Base-by-base conservation (phyloP, 2,888 invertebrate species). In the Danaus chrysippus region DNA sequence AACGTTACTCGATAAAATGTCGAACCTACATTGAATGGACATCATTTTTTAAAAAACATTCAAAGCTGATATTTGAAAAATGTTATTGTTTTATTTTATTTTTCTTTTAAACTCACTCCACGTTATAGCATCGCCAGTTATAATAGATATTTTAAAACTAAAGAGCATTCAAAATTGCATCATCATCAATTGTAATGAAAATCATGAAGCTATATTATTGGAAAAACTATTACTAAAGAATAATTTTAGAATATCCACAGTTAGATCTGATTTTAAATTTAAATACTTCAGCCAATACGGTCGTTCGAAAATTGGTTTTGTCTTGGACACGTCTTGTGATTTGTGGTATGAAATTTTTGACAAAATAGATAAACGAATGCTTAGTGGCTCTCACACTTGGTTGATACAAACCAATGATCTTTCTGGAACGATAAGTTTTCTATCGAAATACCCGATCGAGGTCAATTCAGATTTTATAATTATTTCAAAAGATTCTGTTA, bases 381-480 rank as follows among this genome's bases (percentile, higher is more conserved):
- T 66, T 59, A 79, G 77, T 68, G 79, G 73, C 63, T 79, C 78
- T 1, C 82, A 81, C 62, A 74, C 77, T 1, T 92, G 91, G 89
- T 66, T 92, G 2, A 70, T 91, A 23, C 66, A 81, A 1, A 77
- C 86, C 1, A 71, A 79, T 49, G 63, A 81, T 64, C 23, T 84
- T 0, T 55, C 68, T 13, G 66, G 70, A 49, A 81, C 81, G 8
- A 63, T 69, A 0, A 63, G 77, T n/a, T 66, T 68, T 44, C 73
- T 92, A n/a, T 75, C 81, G 10, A 67, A 71, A 9, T 81, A 84
- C 60, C 80, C 83, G 3, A 71, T 92, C 17, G 88, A 89, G 70
- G 76, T 92, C 1, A 84, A 92, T 71, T 87, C 92, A 0, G 91
- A 92, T 70, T 74, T 92, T 5, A 82, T 79, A 12, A 68, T 92